These are phyloP conservation scores for Cotesia vestalis DNA, from an alignment of 1,140 invertebrate genomes.

Conservation along the genomic window DNA sequence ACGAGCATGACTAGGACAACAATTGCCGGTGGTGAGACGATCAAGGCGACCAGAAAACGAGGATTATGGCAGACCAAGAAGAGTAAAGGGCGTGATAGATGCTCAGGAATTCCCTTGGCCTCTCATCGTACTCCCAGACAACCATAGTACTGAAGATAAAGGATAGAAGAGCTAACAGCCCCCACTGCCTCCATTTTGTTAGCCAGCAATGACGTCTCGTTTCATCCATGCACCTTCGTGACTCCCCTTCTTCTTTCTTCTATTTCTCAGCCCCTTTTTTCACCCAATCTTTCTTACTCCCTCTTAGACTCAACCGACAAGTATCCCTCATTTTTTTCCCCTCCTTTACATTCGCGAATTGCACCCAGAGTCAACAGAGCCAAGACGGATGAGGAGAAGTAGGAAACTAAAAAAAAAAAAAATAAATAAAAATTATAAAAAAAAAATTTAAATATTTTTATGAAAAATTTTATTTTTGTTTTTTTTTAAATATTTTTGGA, in stretches of 20 bases:
- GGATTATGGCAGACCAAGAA: constrained; percentile 23
- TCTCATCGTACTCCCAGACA: constrained; percentile 36
- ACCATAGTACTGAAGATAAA: neutral
- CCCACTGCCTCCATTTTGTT: constrained; percentile 47
- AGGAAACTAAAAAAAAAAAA: neutral
- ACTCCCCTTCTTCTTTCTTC: constrained; percentile 25
- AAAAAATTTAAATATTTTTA: no score
- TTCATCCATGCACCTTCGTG: constrained; percentile 17
- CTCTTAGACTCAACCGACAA: constrained; percentile 24
- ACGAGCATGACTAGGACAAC: neutral
- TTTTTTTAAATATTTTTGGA: no score
- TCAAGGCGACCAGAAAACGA: constrained; percentile 12
- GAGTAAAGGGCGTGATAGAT: constrained; percentile 18
- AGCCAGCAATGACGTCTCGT: constrained; percentile 8
- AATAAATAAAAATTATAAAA: no score
- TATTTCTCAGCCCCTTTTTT: constrained; percentile 13
- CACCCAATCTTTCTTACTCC: constrained; percentile 21
- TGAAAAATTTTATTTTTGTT: no score
- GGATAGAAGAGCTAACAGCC: constrained; percentile 17
- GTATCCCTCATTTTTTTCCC: constrained; percentile 33
- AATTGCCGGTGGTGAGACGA: constrained; percentile 31
- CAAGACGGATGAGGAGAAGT: neutral
- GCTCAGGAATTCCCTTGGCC: constrained; percentile 55
- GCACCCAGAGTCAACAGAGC: constrained; percentile 6
- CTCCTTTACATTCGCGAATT: constrained; percentile 9